A percentile compares a stretch with the other conserved stretches of the same genome.
Evolutionary conservation across 2,888 invertebrate genomes (phyloP).

Genomic region (Coleophora deauratella): DNA sequence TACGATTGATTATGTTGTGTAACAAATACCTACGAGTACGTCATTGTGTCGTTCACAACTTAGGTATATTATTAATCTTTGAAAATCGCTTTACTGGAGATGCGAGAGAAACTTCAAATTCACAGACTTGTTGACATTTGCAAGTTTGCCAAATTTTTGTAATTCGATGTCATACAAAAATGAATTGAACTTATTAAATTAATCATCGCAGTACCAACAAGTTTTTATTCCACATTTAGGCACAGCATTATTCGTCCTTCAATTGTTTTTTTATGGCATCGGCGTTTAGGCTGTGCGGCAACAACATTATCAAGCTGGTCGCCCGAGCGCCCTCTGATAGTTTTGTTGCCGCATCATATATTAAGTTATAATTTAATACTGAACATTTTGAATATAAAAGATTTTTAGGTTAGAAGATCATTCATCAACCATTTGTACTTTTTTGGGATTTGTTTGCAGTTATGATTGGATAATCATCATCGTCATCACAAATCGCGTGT

Average conservation of each 20-base stretch:
- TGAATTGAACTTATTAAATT: constrained; percentile 15
- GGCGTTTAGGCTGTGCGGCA: neutral
- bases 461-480: no score
- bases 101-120: no score
- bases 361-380: no score
- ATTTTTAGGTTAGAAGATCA: constrained; percentile 17
- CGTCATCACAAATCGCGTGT: no score
- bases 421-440: constrained; percentile 41
- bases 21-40: no score
- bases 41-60: no score
- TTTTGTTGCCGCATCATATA: neutral
- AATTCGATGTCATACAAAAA: constrained; percentile 10
- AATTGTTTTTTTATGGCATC: constrained; percentile 17
- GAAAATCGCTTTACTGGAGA: no score
- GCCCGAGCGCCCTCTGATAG: neutral
- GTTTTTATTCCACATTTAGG: constrained; percentile 1
- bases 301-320: neutral
- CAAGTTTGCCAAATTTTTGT: no score
- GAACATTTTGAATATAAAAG: no score
- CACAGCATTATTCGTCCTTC: constrained; percentile 16
- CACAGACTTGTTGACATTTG: no score
- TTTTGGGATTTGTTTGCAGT: constrained; percentile 30
- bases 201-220: neutral
- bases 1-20: no score
- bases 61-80: no score